These are phyloP conservation scores for cat (Felis catus) DNA, from an alignment of 2,113 vertebrate genomes.

Conservation along the genomic window F.catus_Fca126_mat1.0 CM031413.1:79042501-79043000, in stretches of 20 bases:
- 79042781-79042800: background rate
- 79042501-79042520: too few species aligned
- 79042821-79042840: background rate
- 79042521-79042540: too few species aligned
- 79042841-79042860: background rate
- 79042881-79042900: slow-evolving; percentile 26
- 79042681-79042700: too few species aligned
- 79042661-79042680: too few species aligned
- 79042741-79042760: background rate
- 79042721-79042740: background rate
- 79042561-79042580: too few species aligned
- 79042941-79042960: slow-evolving; percentile 44
- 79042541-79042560: too few species aligned
- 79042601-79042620: too few species aligned
- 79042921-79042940: slow-evolving; percentile 6
- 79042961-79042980: slow-evolving; percentile 42
- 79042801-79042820: background rate
- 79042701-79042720: too few species aligned
- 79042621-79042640: too few species aligned
- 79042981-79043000: slow-evolving; percentile 11
- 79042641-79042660: too few species aligned
- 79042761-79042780: background rate
- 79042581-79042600: too few species aligned
- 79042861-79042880: slow-evolving; percentile 43
- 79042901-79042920: slow-evolving; percentile 7